Percentiles rank a stretch among this genome's conserved stretches.
These are phyloP conservation scores for Rhinolophus sinicus DNA, from an alignment of 2,113 vertebrate species.

Conservation along the genomic window DNA sequence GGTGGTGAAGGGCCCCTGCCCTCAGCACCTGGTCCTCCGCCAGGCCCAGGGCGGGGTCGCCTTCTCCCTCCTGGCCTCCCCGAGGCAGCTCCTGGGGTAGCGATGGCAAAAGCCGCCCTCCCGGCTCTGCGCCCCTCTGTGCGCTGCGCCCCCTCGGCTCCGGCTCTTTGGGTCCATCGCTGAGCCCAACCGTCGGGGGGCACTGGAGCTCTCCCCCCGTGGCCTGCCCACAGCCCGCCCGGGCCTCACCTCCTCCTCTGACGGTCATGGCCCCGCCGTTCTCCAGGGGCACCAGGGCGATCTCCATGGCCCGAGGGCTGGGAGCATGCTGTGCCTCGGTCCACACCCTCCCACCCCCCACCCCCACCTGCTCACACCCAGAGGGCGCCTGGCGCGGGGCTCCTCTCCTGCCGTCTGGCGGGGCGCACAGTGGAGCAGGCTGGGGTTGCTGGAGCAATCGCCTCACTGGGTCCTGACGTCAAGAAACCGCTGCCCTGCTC, in stretches of 20 bases:
- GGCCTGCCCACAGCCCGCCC: slow-evolving; percentile 77
- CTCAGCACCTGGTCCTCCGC: slow-evolving; percentile 56
- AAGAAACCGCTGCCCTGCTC: slow-evolving; percentile 66
- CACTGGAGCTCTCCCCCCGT: not conserved
- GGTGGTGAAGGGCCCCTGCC: slow-evolving; percentile 89
- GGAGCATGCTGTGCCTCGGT: slow-evolving; percentile 81
- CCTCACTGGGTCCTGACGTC: slow-evolving; percentile 69
- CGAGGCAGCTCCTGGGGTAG: not conserved
- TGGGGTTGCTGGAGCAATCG: slow-evolving; percentile 31
- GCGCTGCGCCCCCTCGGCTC: slow-evolving; percentile 70
- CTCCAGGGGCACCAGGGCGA: slow-evolving; percentile 93
- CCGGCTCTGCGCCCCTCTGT: slow-evolving; percentile 64
- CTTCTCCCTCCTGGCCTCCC: slow-evolving; percentile 31
- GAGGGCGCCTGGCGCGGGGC: not conserved
- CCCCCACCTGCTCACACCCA: not conserved
- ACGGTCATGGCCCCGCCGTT: slow-evolving; percentile 88
- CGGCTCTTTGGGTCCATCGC: not conserved
- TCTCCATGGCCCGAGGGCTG: slow-evolving; percentile 88
- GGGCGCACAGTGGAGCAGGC: not conserved
- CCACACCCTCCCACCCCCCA: not conserved
- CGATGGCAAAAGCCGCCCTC: not conserved
- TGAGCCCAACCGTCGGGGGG: slow-evolving; percentile 21
- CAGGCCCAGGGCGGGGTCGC: slow-evolving; percentile 39
- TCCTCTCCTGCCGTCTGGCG: not conserved
- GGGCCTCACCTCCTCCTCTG: slow-evolving; percentile 83